phyloP scores from a whole-genome alignment of 2,113 vertebrate species.

The Tichodroma muraria region DNA sequence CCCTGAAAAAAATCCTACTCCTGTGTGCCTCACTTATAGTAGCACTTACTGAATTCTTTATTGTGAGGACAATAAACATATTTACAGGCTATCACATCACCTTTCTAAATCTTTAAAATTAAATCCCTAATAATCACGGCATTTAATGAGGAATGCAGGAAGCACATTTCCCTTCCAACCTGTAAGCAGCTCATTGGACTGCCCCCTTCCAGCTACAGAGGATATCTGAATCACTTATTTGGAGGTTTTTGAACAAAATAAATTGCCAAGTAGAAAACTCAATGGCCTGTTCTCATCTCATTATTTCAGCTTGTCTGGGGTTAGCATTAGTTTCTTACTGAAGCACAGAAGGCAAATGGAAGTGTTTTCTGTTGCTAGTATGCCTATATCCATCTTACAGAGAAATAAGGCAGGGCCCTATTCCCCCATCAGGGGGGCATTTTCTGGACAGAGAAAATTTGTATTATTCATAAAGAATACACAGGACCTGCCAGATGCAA shows the following conservation, averaged over 20 bases:
- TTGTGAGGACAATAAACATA: neutral
- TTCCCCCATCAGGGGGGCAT: neutral
- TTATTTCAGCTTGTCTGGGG: neutral
- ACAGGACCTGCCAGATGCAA: neutral
- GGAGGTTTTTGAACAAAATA: neutral
- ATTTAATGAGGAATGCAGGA: neutral
- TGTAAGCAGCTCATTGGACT: neutral
- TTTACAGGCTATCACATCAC: neutral
- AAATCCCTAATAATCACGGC: neutral
- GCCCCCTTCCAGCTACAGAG: neutral
- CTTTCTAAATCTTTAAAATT: neutral
- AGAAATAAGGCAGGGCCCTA: neutral
- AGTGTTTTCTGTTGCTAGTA: neutral
- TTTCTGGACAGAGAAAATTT: neutral
- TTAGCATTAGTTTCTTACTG: neutral
- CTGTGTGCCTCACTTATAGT: neutral
- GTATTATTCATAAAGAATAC: neutral
- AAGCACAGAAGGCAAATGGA: neutral
- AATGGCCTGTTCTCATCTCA: neutral
- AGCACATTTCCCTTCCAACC: neutral
- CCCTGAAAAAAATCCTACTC: neutral
- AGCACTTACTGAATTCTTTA: neutral
- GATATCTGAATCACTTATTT: neutral
- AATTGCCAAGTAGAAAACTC: neutral
- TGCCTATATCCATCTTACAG: neutral